Evolutionary conservation across 2,797 vertebrate genomes (phyloP), one percentile per base, ranked within the genome.

Genomic region (Falco novaeseelandiae): DNA sequence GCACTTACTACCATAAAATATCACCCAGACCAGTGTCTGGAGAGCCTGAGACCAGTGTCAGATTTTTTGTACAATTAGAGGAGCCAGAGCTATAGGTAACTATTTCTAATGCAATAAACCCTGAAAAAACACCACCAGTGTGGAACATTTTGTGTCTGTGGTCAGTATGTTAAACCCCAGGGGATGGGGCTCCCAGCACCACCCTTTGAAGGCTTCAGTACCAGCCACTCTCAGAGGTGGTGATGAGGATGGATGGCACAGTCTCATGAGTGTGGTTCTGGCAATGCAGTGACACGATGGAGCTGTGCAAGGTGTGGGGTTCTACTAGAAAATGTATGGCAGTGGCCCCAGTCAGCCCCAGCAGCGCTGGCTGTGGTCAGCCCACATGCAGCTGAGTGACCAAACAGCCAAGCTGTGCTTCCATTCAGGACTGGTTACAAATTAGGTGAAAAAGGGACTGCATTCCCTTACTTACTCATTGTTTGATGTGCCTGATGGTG

Each of bases 401-500:
- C 3, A 0, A 88, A 22, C 8, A 69, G 30, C 16, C 57, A 73
- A 77, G 54, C 27, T 82, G 36, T 34, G 14, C 44, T 87, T 57
- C 44, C 40, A 36, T 36, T 71, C 49, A 72, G n/a, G 52, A 44
- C 27, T 44, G n/a, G 15, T 20, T 79, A 36, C 5, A 61, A 59
- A 82, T 40, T 6, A 55, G 48, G 20, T 0, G 1, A 25, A 66
- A 46, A 51, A 14, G 5, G 8, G 29, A 23, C 21, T 26, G 36
- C 19, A 10, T 25, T 52, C 23, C 61, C 21, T 36, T 10, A 21
- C 44, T 83, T 62, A 54, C 38, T 87, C 36, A 66, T 62, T 66
- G 5, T 74, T 63, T 78, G 14, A 44, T 67, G 58, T 0, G 1
- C 3, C 13, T 8, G 4, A 54, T 27, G 20, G 48, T 1, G 7